Evolutionary conservation across 2,113 vertebrate species (phyloP).

Genomic region (Mus pahari): DNA sequence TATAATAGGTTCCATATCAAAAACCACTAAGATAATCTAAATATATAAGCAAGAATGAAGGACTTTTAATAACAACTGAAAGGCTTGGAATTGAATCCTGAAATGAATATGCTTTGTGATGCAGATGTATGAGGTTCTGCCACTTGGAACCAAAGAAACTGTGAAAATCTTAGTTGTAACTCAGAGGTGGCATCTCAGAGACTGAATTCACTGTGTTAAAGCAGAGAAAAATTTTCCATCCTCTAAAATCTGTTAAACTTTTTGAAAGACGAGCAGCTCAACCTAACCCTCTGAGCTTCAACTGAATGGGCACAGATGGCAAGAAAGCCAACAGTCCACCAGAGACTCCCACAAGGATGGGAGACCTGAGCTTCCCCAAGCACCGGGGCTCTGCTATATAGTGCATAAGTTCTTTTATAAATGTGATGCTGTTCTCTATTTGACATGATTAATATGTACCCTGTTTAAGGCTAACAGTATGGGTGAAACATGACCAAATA

Average conservation of each 20-base stretch:
- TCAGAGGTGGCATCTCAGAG: not conserved
- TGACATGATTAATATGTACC: not conserved
- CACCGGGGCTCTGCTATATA: not conserved
- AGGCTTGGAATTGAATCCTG: slow-evolving; percentile 22
- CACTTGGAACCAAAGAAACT: not conserved
- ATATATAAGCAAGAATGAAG: not conserved
- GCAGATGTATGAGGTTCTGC: not conserved
- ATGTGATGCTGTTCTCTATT: not conserved
- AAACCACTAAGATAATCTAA: slow-evolving; percentile 5
- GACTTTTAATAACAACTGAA: not conserved
- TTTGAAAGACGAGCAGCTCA: not conserved
- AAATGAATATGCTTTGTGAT: not conserved
- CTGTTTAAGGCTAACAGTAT: not conserved
- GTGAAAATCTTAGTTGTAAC: slow-evolving; percentile 34
- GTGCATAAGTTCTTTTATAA: not conserved
- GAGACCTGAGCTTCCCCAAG: not conserved
- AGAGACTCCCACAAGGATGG: not conserved
- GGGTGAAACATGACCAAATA: not conserved
- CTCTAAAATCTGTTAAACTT: not conserved
- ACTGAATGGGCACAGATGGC: too few relatives aligned
- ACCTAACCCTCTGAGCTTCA: not conserved
- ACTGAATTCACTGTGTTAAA: not conserved
- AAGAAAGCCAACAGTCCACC: not conserved
- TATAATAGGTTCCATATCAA: not conserved
- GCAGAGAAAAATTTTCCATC: not conserved